Conservation (phyloP, 2,797 vertebrate genomes). For the Bovichtus diacanthus region DNA sequence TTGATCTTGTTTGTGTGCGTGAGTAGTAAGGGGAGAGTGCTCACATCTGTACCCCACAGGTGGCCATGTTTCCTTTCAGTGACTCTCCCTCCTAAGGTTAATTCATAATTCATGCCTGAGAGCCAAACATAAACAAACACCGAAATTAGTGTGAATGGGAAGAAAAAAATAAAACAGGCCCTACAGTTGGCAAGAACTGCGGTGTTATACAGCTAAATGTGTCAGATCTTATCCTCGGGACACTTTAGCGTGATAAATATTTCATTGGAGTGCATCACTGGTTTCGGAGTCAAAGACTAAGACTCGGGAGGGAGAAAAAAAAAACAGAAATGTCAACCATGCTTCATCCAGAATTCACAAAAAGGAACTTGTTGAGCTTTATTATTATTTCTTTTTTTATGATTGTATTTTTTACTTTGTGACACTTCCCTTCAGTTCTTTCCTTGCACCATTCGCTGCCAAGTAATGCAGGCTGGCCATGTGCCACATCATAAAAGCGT, state of each 20-base stretch:
- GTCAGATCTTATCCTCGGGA: constrained; percentile 75
- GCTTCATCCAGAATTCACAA: constrained; percentile 61
- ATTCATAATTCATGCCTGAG: constrained; percentile 78
- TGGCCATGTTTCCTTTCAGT: constrained; percentile 66
- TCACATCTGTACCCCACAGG: constrained; percentile 62
- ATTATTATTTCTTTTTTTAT: constrained; percentile 18
- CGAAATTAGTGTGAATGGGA: constrained; percentile 50
- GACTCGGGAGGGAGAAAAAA: constrained; percentile 44
- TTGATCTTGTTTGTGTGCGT: constrained; percentile 64
- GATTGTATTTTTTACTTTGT: constrained; percentile 2
- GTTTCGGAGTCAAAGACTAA: constrained; percentile 68
- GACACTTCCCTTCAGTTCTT: constrained; percentile 26
- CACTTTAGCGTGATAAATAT: constrained; percentile 76
- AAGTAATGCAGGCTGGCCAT: constrained; percentile 70
- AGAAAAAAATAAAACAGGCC: constrained; percentile 18
- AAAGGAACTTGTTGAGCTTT: constrained; percentile 41
- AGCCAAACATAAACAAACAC: constrained; percentile 75
- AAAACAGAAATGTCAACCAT: constrained; percentile 66
- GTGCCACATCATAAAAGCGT: constrained; percentile 78
- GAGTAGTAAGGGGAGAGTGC: constrained; percentile 35
- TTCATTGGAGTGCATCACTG: constrained; percentile 70
- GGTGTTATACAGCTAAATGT: constrained; percentile 72
- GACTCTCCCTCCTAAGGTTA: constrained; percentile 62
- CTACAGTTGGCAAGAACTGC: constrained; percentile 50
- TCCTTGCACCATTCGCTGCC: constrained; percentile 49